Evolutionary conservation across 2,113 vertebrate genomes (phyloP), one percentile per base, ranked within the genome.

Genomic region (Delphinapterus leucas): DNA sequence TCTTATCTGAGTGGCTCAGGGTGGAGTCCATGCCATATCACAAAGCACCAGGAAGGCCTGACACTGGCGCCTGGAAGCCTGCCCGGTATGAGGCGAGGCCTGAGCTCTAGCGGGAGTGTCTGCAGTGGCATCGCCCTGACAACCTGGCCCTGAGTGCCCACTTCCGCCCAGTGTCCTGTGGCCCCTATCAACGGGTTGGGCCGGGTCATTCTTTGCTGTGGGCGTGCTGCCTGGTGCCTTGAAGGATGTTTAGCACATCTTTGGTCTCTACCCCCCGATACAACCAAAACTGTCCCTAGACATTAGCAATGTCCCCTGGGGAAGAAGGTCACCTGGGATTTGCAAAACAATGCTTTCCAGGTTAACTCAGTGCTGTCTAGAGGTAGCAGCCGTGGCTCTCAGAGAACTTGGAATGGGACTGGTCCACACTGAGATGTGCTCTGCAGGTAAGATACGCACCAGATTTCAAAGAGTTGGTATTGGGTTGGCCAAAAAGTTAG

Each of bases 1-100:
- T 94, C 96, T 98, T 98, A 97, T 98, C 98, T 74, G 95, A 61
- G 84, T 73, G 94, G 92, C 76, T 90, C 92, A 87, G 97, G 97
- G 96, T 96, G 97, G 53, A 94, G 96, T 38, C 95, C 44, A 0
- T 1, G 63, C 89, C 81, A 1, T 95, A 96, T 97, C 96, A 92
- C 92, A 92, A 74, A 92, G 92, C 92, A 85, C 95, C 98, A 96
- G 98, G 97, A 97, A 97, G 90, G 82, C n/a, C 92, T 90, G 94
- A 88, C 92, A 67, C 92, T 97, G 98, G 98, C 97, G 98, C 97
- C 97, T 87, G 97, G 97, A 79, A 81, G 47, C 70, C 76, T 80
- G 97, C 96, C 97, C 90, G 9, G 93, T 96, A 97, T 87, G 97
- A 97, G 95, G 97, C 79, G 47, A 97, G 97, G 96, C 90, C 36